Evolutionary conservation across 2,888 invertebrate species (phyloP), one percentile per base, ranked within the genome.

Genomic region (Stratiomys singularior): DNA sequence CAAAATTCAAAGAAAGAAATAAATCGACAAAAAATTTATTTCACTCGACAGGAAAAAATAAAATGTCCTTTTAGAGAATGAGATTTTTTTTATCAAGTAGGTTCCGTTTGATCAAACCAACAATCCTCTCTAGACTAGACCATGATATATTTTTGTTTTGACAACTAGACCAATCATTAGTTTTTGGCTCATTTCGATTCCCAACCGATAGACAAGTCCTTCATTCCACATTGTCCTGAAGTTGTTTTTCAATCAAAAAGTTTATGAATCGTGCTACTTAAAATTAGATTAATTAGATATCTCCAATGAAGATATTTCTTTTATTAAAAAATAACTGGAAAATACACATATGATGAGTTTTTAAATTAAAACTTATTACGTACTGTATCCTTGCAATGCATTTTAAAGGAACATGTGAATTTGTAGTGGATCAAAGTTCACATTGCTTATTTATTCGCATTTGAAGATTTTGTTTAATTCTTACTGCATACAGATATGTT

Each of bases 371-470:
- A 52, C 15, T 52, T 52, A 52, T 18, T n/a, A n/a, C n/a, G n/a
- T n/a, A n/a, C n/a, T 52, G 52, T 4, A 47, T 69, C 56, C 58
- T 74, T 74, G 74, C 58, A 74, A 74, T 74, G 74, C 74, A 74
- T 74, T 60, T 52, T 30, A 56, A 23, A 28, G 44, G 74, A 74
- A 74, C 74, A 60, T 74, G 74, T 74, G 74, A 74, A 74, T 60
- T 64, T 47, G 25, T 69, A 69, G 21, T 28, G 27, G n/a, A 15
- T n/a, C 13, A 28, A 44, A n/a, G 15, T 4, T 52, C 52, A 9
- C 37, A 27, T 63, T 63, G 66, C 66, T 27, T 66, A 37, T 66
- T 66, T 37, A 13, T 37, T 52, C 15, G 52, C 18, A 52, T n/a
- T 52, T n/a, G 52, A 9, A 5, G 37, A 52, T 52, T 52, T 52